Evolutionary conservation across 2,113 vertebrate species (phyloP).

Genomic region (Aegypius monachus): DNA sequence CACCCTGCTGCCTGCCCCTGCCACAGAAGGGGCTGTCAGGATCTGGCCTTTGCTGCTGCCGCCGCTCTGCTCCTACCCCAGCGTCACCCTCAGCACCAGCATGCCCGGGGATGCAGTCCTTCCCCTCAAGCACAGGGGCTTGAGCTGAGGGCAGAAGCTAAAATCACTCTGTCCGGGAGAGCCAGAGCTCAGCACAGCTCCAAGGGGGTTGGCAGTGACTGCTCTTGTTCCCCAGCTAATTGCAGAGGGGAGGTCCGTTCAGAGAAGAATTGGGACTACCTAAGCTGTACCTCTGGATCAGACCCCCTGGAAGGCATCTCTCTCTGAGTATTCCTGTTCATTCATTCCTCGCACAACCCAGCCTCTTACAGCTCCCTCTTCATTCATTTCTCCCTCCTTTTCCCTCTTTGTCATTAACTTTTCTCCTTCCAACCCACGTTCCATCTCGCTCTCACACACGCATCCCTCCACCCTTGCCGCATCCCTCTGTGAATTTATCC

Average conservation of each 20-base stretch:
- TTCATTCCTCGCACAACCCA: neutral
- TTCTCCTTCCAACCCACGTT: neutral
- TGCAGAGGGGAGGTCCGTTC: neutral
- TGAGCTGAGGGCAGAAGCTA: neutral
- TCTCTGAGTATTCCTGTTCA: neutral
- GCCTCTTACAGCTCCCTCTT: neutral
- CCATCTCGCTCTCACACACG: neutral
- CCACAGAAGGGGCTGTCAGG: neutral
- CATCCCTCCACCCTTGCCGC: neutral
- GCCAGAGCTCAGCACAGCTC: neutral
- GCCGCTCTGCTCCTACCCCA: fast-evolving
- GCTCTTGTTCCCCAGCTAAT: neutral
- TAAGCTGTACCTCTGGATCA: neutral
- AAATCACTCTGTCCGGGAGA: neutral
- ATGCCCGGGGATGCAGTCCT: neutral
- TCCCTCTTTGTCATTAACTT: neutral
- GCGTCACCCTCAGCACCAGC: neutral
- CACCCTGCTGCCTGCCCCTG: neutral
- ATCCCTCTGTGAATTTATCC: neutral
- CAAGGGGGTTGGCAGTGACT: neutral
- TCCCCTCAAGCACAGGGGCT: fast-evolving
- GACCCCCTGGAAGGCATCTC: neutral
- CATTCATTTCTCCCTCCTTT: slow-evolving; percentile 2
- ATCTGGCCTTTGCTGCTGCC: neutral
- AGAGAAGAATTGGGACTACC: neutral